These are phyloP conservation scores for Leptosomus discolor DNA, from an alignment of 2,113 vertebrate genomes.

Conservation along the genomic window DNA sequence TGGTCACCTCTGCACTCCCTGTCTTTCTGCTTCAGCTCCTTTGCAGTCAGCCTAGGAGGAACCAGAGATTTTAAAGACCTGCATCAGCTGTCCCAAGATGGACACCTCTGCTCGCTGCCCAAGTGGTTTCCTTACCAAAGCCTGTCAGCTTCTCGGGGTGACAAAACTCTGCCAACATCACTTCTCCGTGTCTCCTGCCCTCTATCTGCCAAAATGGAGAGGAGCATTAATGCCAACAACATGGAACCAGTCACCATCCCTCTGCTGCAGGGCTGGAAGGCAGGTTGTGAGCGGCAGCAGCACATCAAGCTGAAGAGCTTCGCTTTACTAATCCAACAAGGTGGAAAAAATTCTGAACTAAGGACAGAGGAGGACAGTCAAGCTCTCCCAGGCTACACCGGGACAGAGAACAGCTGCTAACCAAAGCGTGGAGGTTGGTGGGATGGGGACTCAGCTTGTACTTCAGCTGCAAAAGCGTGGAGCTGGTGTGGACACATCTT, in stretches of 20 bases:
- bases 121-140: background rate
- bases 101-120: background rate
- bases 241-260: background rate
- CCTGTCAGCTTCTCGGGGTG: background rate
- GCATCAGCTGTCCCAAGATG: background rate
- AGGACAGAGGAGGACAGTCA: background rate
- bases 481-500: background rate
- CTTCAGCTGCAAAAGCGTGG: background rate
- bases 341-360: background rate
- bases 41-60: background rate
- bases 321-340: background rate
- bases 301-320: background rate
- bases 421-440: accelerated
- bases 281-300: background rate
- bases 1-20: background rate
- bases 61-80: background rate
- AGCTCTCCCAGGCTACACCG: background rate
- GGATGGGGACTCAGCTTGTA: background rate
- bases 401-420: background rate
- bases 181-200: background rate
- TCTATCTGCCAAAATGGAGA: background rate
- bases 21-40: background rate
- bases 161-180: background rate
- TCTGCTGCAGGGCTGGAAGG: background rate
- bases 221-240: background rate